Percentiles rank a stretch among this genome's conserved stretches.
These are phyloP conservation scores for Melieria picta DNA, from an alignment of 2,888 invertebrate genomes.

Conservation along the genomic window DNA sequence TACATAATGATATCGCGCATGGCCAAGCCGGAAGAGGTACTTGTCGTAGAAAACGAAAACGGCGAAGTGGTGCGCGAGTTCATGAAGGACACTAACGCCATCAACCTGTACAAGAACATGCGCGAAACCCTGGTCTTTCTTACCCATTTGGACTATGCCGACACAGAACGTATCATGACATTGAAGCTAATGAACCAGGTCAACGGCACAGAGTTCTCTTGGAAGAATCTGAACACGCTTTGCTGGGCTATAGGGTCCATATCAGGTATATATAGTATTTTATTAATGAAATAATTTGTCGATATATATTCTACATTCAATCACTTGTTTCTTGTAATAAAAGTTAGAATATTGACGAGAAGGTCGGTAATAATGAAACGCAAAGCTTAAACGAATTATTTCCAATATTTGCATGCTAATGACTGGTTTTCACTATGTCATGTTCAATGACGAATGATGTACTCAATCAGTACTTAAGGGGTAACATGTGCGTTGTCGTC, in stretches of 20 bases:
- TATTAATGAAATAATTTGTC: no score
- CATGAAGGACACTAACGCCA: slow-evolving; percentile 99
- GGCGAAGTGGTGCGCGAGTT: slow-evolving; percentile 99
- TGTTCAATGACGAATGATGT: no score
- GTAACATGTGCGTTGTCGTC: no score
- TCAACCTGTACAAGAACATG: slow-evolving; percentile 99
- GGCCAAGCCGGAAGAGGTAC: slow-evolving; percentile 99
- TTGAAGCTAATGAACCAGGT: slow-evolving; percentile 98
- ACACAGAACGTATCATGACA: slow-evolving; percentile 99
- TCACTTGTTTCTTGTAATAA: no score
- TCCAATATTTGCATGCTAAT: no score
- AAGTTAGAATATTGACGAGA: no score
- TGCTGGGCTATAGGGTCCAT: slow-evolving; percentile 99
- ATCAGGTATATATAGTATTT: slow-evolving; percentile 72
- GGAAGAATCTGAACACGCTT: slow-evolving; percentile 99
- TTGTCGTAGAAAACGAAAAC: slow-evolving; percentile 99
- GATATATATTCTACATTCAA: no score
- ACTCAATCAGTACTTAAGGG: no score
- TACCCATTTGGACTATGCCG: slow-evolving; percentile 97
- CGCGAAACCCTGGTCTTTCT: slow-evolving; percentile 96
- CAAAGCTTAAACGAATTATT: no score
- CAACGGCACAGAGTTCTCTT: slow-evolving; percentile 98
- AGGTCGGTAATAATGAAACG: no score
- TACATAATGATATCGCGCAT: slow-evolving; percentile 99
- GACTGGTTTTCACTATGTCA: no score